Evolutionary conservation across 2,113 vertebrate species (phyloP).

Genomic region (Sterna hirundo): DNA sequence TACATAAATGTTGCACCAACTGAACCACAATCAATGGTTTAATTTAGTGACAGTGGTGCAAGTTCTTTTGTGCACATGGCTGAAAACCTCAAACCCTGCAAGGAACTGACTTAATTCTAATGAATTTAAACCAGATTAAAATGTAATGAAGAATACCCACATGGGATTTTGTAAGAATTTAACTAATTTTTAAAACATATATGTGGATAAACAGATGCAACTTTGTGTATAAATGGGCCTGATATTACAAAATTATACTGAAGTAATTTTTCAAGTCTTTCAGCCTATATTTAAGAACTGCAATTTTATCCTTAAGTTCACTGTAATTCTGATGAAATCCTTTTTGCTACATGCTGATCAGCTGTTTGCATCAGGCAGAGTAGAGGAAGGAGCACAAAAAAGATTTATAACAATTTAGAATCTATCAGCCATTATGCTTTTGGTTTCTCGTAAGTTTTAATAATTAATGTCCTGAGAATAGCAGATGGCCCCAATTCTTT

Average conservation of each 20-base stretch:
- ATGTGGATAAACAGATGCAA: not conserved
- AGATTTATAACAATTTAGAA: not conserved
- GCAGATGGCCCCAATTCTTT: conserved; percentile 33
- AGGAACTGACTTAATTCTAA: not conserved
- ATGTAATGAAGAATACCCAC: not conserved
- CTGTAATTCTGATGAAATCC: not conserved
- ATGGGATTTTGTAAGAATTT: not conserved
- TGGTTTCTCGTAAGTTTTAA: conserved; percentile 11
- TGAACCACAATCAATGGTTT: not conserved
- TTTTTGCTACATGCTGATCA: not conserved
- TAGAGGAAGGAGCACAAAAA: not conserved
- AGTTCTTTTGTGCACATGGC: not conserved
- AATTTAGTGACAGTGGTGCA: not conserved
- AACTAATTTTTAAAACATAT: not conserved
- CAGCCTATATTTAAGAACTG: not conserved
- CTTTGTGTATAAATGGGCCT: not conserved
- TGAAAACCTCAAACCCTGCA: not conserved
- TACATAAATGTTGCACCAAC: not conserved
- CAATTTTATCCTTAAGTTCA: not conserved
- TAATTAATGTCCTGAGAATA: conserved; percentile 44
- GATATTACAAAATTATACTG: not conserved
- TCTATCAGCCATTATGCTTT: not conserved
- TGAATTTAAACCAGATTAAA: conserved; percentile 1
- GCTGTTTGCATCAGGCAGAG: not conserved
- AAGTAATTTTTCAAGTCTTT: not conserved